These are phyloP conservation scores for Forbesichthys papilliferus DNA, from an alignment of 2,113 vertebrate species.

Conservation along the genomic window DNA sequence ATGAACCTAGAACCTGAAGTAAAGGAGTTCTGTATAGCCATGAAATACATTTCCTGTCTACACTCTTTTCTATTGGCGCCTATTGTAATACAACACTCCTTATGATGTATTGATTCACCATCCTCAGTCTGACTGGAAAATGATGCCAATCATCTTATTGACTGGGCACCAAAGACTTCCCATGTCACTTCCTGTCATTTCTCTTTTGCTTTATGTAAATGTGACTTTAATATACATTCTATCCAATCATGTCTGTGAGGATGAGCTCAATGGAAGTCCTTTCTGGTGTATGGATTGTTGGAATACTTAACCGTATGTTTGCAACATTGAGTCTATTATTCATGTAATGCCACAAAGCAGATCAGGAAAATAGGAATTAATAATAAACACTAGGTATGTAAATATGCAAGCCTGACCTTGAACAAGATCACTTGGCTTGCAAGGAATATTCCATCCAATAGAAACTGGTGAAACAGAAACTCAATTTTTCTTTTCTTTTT, in stretches of 20 bases:
- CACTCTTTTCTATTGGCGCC: slow-evolving; percentile 31
- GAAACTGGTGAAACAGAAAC: slow-evolving; percentile 16
- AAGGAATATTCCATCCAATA: slow-evolving; percentile 6
- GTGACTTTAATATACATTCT: background rate
- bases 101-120: slow-evolving; percentile 19
- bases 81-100: slow-evolving; percentile 35
- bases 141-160: slow-evolving; percentile 36
- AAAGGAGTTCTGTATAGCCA: slow-evolving; percentile 62
- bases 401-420: slow-evolving; percentile 25
- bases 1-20: slow-evolving; percentile 29
- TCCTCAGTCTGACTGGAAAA: slow-evolving; percentile 17
- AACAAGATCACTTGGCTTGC: slow-evolving; percentile 21
- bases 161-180: slow-evolving; percentile 64
- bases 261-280: background rate
- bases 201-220: background rate
- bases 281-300: slow-evolving; percentile 3
- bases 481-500: background rate
- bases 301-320: background rate
- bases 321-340: background rate
- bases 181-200: slow-evolving; percentile 5
- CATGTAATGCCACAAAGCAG: background rate
- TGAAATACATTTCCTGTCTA: slow-evolving; percentile 33
- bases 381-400: slow-evolving; percentile 22
- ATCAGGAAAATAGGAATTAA: background rate
- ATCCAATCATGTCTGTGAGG: slow-evolving; percentile 19